Evolutionary conservation across 2,888 invertebrate genomes (phyloP), one percentile per base, ranked within the genome.

Genomic region (Habroteleia sp.): DNA sequence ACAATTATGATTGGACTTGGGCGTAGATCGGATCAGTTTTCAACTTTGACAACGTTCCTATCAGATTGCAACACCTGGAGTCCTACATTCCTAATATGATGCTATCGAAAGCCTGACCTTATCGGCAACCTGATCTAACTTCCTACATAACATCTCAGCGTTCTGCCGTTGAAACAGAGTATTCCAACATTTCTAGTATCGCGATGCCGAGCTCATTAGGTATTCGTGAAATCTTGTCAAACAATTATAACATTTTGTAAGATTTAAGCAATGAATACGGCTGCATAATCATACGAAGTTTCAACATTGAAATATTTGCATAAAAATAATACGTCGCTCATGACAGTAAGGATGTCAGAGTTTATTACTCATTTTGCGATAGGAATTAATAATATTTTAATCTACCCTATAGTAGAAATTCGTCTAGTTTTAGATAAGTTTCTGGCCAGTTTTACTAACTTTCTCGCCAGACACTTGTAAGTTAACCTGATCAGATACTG

Each of bases 41-140:
- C 42, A 16, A 60, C 68, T 58, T 50, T 69, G 68, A 69, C 68
- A 60, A 41, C 50, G 41, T 14, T 16, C 11, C 11, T 60, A 60
- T 69, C 69, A 60, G 60, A 60, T 52, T 35, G 62, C 52, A 62
- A 46, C 62, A 71, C 62, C 62, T 62, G 62, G 62, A 71, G 46
- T 33, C 50, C 48, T 50, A 58, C 50, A 58, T 58, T 68, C 48
- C 33, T 58, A 68, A 48, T 50, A 42, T 27, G 68, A 68, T 58
- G 41, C 25, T 58, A 68, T 69, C 52, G 14, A 52, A 25, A 8
- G 20, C n/a, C 16, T 13, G 33, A 6, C 1, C 10, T 16, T 50
- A 68, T 68, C 58, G 17, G 2, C 52, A 25, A 50, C 20, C 23
- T 29, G 42, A 68, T 58, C 50, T 27, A 31, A 50, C 39, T 48